Base-by-base conservation (phyloP, 2,797 vertebrate species). In the Neosilurus mollespiculum region DNA sequence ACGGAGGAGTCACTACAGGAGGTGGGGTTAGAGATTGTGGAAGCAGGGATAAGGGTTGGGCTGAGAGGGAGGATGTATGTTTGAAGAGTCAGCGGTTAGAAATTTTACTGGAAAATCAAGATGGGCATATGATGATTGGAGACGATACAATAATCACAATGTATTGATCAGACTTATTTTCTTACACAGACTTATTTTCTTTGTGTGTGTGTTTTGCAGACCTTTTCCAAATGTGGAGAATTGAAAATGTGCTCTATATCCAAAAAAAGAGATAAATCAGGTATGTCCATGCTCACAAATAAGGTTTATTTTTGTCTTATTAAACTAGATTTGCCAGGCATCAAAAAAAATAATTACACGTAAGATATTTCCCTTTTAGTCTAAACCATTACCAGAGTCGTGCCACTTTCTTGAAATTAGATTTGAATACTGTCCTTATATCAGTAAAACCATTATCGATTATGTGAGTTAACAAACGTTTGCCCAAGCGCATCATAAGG, bases 211-310 rank as follows among this genome's bases (percentile, higher is more conserved):
- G 0, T 87, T 77, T 6, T 3, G 86, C 92, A 99, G 98, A 93
- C 89, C 0, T 99, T 99, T 90, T 96, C 94, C 87, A 98, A 94
- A 93, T 96, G 90, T 88, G 98, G 97, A 58, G 89, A 86, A 18
- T 90, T 99, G 88, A 96, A 92, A 90, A 96, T 93, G 88, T 99
- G 97, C 89, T 95, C 94, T 0, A 90, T 99, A 84, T 98, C 98
- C 81, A 97, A 92, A 94, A 99, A 99, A 93, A 97, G 95, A 93
- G 94, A 95, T 88, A 98, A 96, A 95, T 89, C 96, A 86, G 98
- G 98, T 99, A 71, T n/a, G 65, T 12, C 9, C 51, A 14, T 64
- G 11, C 18, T 20, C 24, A 2, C 10, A 26, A 24, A 59, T 61
- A 51, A 18, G 56, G 58, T 51, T 61, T 22, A 78, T 49, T 8